phyloP scores from a whole-genome alignment of 1,140 invertebrate genomes.

The Lamellibrachia luymesi region DNA sequence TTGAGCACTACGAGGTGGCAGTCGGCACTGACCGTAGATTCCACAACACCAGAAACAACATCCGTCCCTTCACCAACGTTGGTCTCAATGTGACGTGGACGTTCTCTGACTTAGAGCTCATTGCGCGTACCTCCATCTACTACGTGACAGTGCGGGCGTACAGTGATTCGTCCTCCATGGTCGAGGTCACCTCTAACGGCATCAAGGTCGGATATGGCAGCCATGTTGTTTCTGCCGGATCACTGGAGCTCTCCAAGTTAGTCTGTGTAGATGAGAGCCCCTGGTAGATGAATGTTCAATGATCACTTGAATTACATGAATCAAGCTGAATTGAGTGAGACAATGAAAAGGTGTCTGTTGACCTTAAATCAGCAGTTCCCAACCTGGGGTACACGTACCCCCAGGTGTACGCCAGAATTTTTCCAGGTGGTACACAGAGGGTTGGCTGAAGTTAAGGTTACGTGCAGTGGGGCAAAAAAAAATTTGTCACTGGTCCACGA shows the following conservation, averaged over 20 bases:
- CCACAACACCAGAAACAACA: constrained; percentile 39
- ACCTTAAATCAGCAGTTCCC: too few relatives aligned
- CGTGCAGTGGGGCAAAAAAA: too few relatives aligned
- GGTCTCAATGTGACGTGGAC: background rate
- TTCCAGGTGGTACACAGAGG: too few relatives aligned
- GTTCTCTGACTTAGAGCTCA: background rate
- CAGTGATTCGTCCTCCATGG: background rate
- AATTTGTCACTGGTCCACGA: too few relatives aligned
- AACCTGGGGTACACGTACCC: too few relatives aligned
- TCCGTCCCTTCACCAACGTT: constrained; percentile 36
- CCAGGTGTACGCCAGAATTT: too few relatives aligned
- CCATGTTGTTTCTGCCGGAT: constrained; percentile 24
- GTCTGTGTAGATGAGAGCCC: background rate
- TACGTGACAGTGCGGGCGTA: background rate
- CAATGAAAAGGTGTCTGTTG: too few relatives aligned
- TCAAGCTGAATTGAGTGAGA: too few relatives aligned
- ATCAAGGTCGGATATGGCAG: constrained; percentile 35
- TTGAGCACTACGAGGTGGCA: constrained; percentile 30
- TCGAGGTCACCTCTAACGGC: background rate
- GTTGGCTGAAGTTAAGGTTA: too few relatives aligned
- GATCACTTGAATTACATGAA: too few relatives aligned
- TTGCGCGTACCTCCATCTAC: background rate
- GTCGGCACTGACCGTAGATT: constrained; percentile 43
- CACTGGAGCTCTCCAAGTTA: background rate
- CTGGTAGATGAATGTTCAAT: background rate